These are phyloP conservation scores for Nebria ingens DNA, from an alignment of 1,140 invertebrate genomes.

Conservation along the genomic window DNA sequence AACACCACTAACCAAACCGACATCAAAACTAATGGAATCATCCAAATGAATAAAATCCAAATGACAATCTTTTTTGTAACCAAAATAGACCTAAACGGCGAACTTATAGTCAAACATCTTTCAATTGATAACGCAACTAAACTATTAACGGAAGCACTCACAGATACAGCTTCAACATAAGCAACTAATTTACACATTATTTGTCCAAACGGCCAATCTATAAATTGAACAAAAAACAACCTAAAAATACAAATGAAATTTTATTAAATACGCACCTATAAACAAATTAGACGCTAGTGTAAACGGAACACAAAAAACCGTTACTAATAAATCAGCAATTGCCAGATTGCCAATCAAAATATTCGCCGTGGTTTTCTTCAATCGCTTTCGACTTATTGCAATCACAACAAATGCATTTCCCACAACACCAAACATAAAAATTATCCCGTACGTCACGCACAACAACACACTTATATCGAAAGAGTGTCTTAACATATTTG, in stretches of 20 bases:
- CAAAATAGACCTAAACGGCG: background rate
- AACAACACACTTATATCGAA: background rate
- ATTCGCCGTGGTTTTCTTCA: background rate
- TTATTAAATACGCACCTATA: background rate
- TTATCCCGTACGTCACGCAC: background rate
- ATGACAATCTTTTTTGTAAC: background rate
- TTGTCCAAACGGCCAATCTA: background rate
- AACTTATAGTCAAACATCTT: background rate
- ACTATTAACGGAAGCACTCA: background rate
- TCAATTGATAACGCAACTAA: background rate
- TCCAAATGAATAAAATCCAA: background rate
- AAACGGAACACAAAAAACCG: background rate
- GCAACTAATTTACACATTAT: background rate
- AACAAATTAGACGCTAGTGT: background rate
- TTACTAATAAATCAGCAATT: background rate
- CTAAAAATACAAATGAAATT: background rate
- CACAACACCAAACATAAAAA: background rate
- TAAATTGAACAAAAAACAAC: background rate
- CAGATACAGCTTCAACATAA: background rate
- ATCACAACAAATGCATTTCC: background rate
- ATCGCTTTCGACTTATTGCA: background rate
- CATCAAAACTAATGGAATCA: background rate
- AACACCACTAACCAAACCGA: background rate
- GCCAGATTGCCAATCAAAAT: slow-evolving; percentile 2
- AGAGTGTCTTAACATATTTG: background rate